A percentile compares a stretch with the other conserved stretches of the same genome.
Evolutionary conservation across 2,797 vertebrate species (phyloP).

Genomic region (Myiotriccus ornatus): DNA sequence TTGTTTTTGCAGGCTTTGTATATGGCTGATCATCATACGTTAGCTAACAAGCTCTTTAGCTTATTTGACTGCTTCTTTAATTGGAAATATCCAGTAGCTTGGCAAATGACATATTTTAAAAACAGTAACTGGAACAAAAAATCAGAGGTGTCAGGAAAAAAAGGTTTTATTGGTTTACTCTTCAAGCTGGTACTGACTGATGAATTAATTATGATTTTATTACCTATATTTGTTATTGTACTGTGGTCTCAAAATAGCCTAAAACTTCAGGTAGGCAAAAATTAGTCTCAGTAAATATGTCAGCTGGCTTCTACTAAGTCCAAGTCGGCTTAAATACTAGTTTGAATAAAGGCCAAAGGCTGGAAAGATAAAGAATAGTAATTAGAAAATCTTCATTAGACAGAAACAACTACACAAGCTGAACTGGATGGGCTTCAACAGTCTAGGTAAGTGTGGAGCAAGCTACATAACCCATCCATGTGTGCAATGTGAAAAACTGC

Average conservation of each 20-base stretch:
- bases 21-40: not conserved
- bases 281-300: not conserved
- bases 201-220: not conserved
- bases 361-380: not conserved
- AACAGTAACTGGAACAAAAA: not conserved
- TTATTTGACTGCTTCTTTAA: not conserved
- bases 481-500: not conserved
- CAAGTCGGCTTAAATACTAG: not conserved
- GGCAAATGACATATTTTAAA: not conserved
- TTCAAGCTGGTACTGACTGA: not conserved
- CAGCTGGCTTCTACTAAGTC: not conserved
- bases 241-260: not conserved
- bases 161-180: not conserved
- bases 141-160: not conserved
- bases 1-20: slow-evolving; percentile 42
- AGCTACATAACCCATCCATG: not conserved
- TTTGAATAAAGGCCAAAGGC: not conserved
- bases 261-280: not conserved
- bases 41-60: not conserved
- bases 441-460: not conserved
- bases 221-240: not conserved
- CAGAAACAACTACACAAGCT: not conserved
- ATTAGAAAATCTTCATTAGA: not conserved
- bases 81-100: slow-evolving; percentile 4
- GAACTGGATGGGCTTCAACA: not conserved